Conservation (phyloP, 1,140 invertebrate genomes). For the Doryteuthis pealeii region DNA sequence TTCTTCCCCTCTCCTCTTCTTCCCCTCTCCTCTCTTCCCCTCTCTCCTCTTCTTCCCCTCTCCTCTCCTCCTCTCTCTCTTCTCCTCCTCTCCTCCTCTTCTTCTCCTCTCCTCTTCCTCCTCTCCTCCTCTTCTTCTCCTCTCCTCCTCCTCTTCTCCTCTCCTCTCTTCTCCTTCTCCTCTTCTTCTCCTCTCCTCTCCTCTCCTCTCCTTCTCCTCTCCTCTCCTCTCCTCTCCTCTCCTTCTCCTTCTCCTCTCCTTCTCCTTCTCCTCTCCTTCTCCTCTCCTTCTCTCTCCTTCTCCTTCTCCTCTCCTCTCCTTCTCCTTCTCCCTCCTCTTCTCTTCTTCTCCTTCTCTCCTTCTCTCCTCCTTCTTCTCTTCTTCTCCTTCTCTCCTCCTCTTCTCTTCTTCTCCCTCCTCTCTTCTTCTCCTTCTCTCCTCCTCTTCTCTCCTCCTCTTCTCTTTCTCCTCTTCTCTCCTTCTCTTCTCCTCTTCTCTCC, state of each 20-base stretch:
- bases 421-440: not conserved
- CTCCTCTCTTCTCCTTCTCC: too few relatives aligned
- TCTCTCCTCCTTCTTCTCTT: not conserved
- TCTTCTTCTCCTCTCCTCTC: too few relatives aligned
- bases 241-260: not conserved
- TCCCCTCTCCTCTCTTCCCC: too few relatives aligned
- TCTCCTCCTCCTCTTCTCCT: too few relatives aligned
- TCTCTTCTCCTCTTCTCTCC: too few relatives aligned
- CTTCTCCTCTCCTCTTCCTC: too few relatives aligned
- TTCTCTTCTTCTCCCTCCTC: not conserved
- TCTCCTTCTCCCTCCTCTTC: not conserved
- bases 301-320: not conserved
- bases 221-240: not conserved
- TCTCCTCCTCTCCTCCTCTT: too few relatives aligned
- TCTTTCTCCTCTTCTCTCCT: too few relatives aligned
- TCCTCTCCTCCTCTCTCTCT: too few relatives aligned
- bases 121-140: too few relatives aligned
- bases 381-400: slow-evolving; percentile 8
- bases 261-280: not conserved
- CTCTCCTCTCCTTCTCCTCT: not conserved
- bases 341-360: not conserved
- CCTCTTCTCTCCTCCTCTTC: not conserved
- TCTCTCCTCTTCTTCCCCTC: too few relatives aligned
- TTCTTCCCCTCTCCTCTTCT: too few relatives aligned
- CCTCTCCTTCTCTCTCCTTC: not conserved